Base-by-base conservation (phyloP, 53 echinoderm and acorn worm genomes). In the Crossaster papposus region DNA sequence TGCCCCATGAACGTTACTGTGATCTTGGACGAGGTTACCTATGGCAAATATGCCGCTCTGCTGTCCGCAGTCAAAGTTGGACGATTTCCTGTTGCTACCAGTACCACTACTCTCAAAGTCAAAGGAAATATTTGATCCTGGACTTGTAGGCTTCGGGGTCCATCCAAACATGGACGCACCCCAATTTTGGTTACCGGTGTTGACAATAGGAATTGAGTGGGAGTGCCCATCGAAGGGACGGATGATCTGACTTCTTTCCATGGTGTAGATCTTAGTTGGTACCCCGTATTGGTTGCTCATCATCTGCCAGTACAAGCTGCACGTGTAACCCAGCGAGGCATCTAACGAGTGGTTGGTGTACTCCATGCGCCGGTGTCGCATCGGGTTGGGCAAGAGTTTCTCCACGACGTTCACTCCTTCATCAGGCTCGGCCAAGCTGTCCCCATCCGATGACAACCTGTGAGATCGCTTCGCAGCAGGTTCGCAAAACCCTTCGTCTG, bases 281-380 rank as follows among this genome's bases (percentile, higher is more conserved):
- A 87, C 35, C 29, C 76, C 87, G 33, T 87, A 87, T 31, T 76
- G 87, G 14, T 87, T 87, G 77, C 87, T 87, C 77, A 87, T 75
- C 77, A 87, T 87, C 36, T 87, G 87, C 87, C 87, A 87, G 34
- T 77, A 87, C 76, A 87, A 54, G 28, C 87, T 87, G 31, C 54
- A 58, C 11, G 80, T 22, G 51, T 77, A 77, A 23, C 77, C 76
- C 13, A 76, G 87, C 26, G 87, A 87, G 31, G 75, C 62, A 22
- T 87, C 63, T 35, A 87, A 26, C 32, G 64, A 54, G 38, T 87
- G 63, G 58, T 87, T 58, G 14, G 87, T 87, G 87, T 87, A 87
- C 63, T 52, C 50, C 36, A 36, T 31, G 20, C 77, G 55, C 20
- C 62, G 74, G 58, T 58, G 77, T 54, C 75, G 75, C 24, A 54